Conservation (phyloP, 2,888 invertebrate genomes). For the Leptopterna dolabrata region DNA sequence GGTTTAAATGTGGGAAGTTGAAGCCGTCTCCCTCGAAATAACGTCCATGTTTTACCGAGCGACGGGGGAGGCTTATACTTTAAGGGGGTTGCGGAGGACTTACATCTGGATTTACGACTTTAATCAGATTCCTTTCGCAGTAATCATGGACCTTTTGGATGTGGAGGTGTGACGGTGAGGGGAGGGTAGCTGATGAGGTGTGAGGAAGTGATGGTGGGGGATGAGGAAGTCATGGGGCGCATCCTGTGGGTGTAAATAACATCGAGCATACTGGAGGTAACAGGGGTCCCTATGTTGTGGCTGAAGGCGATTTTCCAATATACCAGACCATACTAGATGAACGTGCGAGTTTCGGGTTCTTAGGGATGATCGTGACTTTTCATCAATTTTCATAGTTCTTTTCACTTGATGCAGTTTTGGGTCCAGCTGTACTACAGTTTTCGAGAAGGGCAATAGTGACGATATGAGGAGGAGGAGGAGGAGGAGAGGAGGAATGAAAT, state of each 20-base stretch:
- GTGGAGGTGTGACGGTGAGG: not conserved
- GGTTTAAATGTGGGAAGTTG: conserved; percentile 23
- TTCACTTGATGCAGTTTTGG: too few species aligned
- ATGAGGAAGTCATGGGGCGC: not conserved
- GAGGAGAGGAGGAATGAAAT: too few species aligned
- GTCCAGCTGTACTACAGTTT: too few species aligned
- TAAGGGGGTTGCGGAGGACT: not conserved
- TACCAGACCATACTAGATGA: too few species aligned
- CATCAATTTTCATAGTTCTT: too few species aligned
- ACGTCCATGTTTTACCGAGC: not conserved
- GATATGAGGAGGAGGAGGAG: too few species aligned
- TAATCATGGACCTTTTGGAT: conserved; percentile 32
- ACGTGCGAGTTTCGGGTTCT: too few species aligned
- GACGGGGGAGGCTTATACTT: not conserved
- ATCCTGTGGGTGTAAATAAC: not conserved
- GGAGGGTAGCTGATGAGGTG: not conserved
- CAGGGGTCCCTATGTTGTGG: too few species aligned
- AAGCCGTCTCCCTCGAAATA: conserved; percentile 22
- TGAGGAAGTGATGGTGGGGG: not conserved
- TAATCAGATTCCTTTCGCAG: conserved; percentile 44
- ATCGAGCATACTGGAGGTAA: too few species aligned
- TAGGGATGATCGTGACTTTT: too few species aligned
- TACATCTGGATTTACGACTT: conserved; percentile 45
- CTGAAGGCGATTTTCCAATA: too few species aligned
- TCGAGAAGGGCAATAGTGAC: too few species aligned